These are phyloP conservation scores for Oenanthe melanoleuca DNA, from an alignment of 2,113 vertebrate genomes.

Conservation along the genomic window DNA sequence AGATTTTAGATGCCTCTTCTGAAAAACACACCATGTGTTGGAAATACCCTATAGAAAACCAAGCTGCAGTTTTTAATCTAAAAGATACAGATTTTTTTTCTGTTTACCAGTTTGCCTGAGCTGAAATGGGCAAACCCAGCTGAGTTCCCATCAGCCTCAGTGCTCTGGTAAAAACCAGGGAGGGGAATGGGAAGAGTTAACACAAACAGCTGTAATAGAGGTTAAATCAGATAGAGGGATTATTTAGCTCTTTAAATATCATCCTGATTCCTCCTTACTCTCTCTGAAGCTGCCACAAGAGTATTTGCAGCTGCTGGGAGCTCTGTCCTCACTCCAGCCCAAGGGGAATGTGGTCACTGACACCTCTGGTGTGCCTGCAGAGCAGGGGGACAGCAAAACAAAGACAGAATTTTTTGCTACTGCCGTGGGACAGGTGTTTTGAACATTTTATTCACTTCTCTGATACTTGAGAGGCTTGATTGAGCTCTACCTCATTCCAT, in stretches of 20 bases:
- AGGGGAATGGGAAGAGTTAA: background rate
- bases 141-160: background rate
- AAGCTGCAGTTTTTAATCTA: background rate
- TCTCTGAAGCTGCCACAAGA: background rate
- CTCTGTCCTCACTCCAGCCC: fast-evolving
- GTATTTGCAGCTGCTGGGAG: background rate
- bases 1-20: background rate
- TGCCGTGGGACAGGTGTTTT: background rate
- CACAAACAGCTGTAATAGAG: background rate
- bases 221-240: background rate
- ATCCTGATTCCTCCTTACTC: background rate
- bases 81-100: background rate
- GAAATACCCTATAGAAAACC: background rate
- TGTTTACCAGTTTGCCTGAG: background rate
- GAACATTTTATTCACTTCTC: background rate
- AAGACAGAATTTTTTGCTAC: background rate
- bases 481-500: background rate
- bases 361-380: background rate
- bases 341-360: fast-evolving
- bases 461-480: background rate
- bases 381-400: fast-evolving
- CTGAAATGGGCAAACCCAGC: background rate
- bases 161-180: background rate
- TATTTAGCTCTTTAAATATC: background rate
- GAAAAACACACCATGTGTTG: background rate